These are phyloP conservation scores for Procambarus virginalis DNA, from an alignment of 1,140 invertebrate species.

Conservation along the genomic window DNA sequence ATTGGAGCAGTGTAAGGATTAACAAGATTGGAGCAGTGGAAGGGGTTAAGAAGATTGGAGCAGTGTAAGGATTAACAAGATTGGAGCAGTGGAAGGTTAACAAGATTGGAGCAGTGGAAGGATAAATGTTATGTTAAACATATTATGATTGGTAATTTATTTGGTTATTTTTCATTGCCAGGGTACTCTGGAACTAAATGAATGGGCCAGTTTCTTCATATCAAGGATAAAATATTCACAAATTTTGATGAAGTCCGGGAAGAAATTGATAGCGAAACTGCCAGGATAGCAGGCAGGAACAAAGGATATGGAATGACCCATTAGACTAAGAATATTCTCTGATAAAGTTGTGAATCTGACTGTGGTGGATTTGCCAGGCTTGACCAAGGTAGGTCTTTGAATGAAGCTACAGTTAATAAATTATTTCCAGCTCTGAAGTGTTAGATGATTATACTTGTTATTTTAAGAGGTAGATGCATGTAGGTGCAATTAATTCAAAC, in stretches of 20 bases:
- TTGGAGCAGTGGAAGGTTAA: conserved; percentile 54
- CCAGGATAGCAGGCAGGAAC: conserved; percentile 93
- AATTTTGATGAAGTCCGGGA: conserved; percentile 93
- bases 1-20: too few species aligned
- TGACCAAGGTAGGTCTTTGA: conserved; percentile 87
- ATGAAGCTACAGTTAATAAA: too few species aligned
- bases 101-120: too few species aligned
- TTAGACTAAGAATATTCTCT: conserved; percentile 96
- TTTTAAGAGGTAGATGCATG: too few species aligned
- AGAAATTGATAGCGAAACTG: conserved; percentile 96
- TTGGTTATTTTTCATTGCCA: neutral
- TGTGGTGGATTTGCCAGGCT: conserved; percentile 97
- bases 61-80: too few species aligned
- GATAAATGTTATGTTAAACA: too few species aligned
- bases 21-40: too few species aligned
- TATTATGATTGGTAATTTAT: too few species aligned
- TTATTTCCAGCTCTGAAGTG: too few species aligned
- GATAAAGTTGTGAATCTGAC: conserved; percentile 95
- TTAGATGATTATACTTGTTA: too few species aligned
- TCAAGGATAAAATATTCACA: conserved; percentile 90
- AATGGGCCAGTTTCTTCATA: conserved; percentile 99
- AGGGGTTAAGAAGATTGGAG: too few species aligned
- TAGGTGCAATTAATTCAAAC: too few species aligned
- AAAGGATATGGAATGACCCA: conserved; percentile 98
- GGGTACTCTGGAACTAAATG: conserved; percentile 90